A percentile compares a stretch with the other conserved stretches of the same genome.
Evolutionary conservation across 2,797 vertebrate genomes (phyloP).

Genomic region (Sebastes minor): DNA sequence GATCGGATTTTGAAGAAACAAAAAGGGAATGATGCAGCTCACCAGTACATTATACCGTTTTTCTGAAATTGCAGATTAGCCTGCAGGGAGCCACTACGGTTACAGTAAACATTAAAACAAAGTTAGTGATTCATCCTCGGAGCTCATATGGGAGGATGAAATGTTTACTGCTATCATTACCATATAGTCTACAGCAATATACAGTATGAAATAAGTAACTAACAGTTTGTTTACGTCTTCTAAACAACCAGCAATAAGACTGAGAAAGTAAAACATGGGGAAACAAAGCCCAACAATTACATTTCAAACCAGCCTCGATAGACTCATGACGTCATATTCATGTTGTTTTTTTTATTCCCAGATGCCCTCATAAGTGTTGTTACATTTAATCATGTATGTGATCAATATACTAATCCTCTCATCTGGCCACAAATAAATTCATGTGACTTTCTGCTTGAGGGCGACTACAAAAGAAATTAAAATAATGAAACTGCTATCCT

Average conservation of each 20-base stretch:
- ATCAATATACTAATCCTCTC: constrained; percentile 65
- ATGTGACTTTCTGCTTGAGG: constrained; percentile 42
- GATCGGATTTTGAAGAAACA: constrained; percentile 41
- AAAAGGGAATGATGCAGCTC: constrained; percentile 13
- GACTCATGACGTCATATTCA: neutral
- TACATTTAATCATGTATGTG: constrained; percentile 60
- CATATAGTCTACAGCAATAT: neutral
- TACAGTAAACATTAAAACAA: constrained; percentile 10
- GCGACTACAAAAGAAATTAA: constrained; percentile 51
- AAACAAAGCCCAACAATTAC: neutral
- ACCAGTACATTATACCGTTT: neutral
- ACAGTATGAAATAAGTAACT: constrained; percentile 1
- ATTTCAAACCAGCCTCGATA: neutral
- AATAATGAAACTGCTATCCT: constrained; percentile 66
- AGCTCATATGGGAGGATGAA: constrained; percentile 4
- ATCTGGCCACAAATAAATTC: constrained; percentile 47
- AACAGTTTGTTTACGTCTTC: neutral
- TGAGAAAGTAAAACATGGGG: neutral
- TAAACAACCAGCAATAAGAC: neutral
- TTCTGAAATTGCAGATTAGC: constrained; percentile 15
- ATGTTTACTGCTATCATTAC: constrained; percentile 16
- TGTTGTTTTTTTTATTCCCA: constrained; percentile 8
- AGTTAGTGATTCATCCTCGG: constrained; percentile 4
- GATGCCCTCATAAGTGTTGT: constrained; percentile 30
- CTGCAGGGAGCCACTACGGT: neutral